Evolutionary conservation across 2,113 vertebrate species (phyloP), one percentile per base, ranked within the genome.

Genomic region (Bos javanicus): DNA sequence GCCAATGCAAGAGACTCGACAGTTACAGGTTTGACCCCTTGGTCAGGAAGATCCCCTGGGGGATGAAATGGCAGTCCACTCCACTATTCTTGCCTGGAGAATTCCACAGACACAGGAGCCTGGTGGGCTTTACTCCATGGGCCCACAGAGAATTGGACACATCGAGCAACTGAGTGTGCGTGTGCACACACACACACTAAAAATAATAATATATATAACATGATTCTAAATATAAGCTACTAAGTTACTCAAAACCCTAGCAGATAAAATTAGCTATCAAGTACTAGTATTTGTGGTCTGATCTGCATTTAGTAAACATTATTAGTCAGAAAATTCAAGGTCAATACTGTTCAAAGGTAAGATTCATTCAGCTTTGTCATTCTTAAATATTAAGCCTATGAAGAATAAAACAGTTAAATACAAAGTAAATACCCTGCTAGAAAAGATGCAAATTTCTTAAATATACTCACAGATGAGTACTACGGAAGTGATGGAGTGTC

Each of bases 341-440:
- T 92, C 46, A 89, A 67, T 19, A n/a, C 4, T 87, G 78, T 30
- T 64, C 17, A 88, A 97, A 83, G 25, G 91, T 48, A 67, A 92
- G 60, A 82, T 80, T 78, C 33, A 89, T 83, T 94, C 62, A 91
- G 33, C 76, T 95, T 76, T 91, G 95, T 82, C 36, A 74, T 88
- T 91, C 82, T 71, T 52, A 5, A 62, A 86, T 86, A 93, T 13
- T 84, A 95, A 88, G 10, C 46, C 86, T 94, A 67, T 46, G 90
- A 94, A 33, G 30, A 83, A 33, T 56, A 88, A 74, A 85, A 94
- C 6, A 84, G 54, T 90, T 88, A 85, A 91, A 76, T 76, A 80
- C 3, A 92, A 93, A 86, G 59, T 90, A 92, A 94, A 91, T 57
- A 91, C 62, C 15, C 60, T 76, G 30, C 62, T n/a, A 64, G 7